A percentile compares a stretch with the other conserved stretches of the same genome.
phyloP scores from a whole-genome alignment of 1,140 invertebrate species.

The Drosophila funebris region DNA sequence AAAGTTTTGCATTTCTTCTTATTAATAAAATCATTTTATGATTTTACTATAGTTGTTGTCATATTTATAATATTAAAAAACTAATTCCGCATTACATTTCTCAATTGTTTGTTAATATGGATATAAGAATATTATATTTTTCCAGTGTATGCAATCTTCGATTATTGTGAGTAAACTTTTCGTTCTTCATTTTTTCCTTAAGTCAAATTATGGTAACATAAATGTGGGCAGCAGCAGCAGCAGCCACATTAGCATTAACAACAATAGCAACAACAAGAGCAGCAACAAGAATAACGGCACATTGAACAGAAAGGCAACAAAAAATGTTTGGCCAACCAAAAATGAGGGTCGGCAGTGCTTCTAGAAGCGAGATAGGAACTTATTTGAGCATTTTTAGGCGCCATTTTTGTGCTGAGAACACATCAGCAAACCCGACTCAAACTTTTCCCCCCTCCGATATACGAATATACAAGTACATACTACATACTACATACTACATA shows the following conservation, averaged over 20 bases:
- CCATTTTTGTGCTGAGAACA: conserved; percentile 45
- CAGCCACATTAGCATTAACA: conserved; percentile 47
- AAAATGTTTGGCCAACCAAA: conserved; percentile 66
- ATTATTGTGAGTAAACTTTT: background rate
- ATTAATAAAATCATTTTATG: no score
- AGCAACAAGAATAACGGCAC: conserved; percentile 50
- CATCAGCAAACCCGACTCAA: conserved; percentile 38
- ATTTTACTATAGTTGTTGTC: no score
- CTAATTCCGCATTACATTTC: no score
- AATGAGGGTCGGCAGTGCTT: conserved; percentile 64
- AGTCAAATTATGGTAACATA: conserved; percentile 82
- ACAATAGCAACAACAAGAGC: conserved; percentile 49
- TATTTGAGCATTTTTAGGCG: conserved; percentile 75
- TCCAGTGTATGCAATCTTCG: conserved; percentile 9
- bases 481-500: background rate
- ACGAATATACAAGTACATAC: background rate
- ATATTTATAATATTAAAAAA: no score
- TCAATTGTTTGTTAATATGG: no score
- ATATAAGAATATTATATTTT: background rate
- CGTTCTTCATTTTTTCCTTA: conserved; percentile 48
- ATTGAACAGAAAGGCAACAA: conserved; percentile 48
- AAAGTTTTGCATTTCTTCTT: no score
- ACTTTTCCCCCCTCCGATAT: conserved; percentile 30
- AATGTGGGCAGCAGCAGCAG: conserved; percentile 61
- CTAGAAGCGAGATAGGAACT: conserved; percentile 61